Conservation (phyloP, 2,888 invertebrate genomes). For the Falcaria lacertinaria region DNA sequence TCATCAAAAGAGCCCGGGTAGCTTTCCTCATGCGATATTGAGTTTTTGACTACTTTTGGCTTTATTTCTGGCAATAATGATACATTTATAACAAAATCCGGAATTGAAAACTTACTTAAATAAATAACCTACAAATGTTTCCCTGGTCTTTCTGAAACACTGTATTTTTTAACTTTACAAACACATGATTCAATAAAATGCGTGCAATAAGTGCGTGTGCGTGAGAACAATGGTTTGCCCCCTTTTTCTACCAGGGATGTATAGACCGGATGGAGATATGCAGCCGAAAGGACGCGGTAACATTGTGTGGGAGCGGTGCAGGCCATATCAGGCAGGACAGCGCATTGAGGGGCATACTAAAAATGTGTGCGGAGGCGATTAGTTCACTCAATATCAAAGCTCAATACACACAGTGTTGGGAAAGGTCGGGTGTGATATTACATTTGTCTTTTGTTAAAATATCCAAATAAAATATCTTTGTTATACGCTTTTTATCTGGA, state of each 20-base stretch:
- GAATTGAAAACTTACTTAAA: no score
- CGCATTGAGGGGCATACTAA: slow-evolving; percentile 6
- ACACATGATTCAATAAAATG: slow-evolving; percentile 8
- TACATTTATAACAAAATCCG: no score
- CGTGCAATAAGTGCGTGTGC: slow-evolving; percentile 73
- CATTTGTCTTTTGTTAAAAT: no score
- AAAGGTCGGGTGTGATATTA: not conserved
- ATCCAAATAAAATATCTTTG: no score
- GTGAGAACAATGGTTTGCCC: slow-evolving; percentile 81
- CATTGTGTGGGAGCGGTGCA: slow-evolving; percentile 35
- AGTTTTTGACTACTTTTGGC: no score
- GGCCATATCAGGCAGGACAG: slow-evolving; percentile 24
- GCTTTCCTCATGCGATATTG: no score
- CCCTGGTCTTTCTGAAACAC: not conserved
- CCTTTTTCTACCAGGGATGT: slow-evolving; percentile 77
- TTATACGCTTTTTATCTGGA: no score
- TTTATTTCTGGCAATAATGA: no score
- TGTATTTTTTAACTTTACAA: no score
- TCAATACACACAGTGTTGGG: not conserved
- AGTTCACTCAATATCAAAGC: no score
- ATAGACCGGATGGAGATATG: slow-evolving; percentile 58
- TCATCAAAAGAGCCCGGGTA: no score
- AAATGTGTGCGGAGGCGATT: slow-evolving; percentile 1
- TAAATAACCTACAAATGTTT: not conserved
- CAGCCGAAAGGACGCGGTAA: slow-evolving; percentile 44